Base-by-base conservation (phyloP, 2,888 invertebrate species). In the Scaptodrosophila latifasciaeformis region DNA sequence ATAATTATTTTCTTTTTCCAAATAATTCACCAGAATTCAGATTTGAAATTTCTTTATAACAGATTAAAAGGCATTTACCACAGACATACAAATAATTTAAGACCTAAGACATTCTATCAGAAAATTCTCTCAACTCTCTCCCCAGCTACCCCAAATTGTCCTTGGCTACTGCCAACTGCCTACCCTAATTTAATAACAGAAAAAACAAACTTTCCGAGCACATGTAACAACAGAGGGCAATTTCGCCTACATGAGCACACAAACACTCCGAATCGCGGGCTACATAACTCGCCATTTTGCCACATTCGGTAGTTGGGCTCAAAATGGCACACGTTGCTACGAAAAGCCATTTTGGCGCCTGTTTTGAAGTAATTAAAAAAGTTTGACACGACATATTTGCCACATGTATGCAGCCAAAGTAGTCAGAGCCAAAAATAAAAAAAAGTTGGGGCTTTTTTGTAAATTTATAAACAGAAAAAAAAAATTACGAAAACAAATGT, bases 281-380 rank as follows among this genome's bases (percentile, higher is more conserved):
- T 7, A 24, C 24, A 7, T 24, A 3, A 5, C 27, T 27, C 27
- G 5, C 5, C 9, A 27, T 6, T 27, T 27, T 27, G 27, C 9
- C 27, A 27, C n/a, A n/a, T n/a, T n/a, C n/a, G n/a, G n/a, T 27
- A 27, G 27, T 27, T 27, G 5, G 9, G 5, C 9, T 27, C 9
- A 27, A 27, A 10, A n/a, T 10, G 31, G 31, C 12, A 7, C 10
- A 31, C 6, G 9, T 9, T 27, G 27, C 27, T 9, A 27, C 27
- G 5, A 27, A 6, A 27, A 3, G 9, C 12, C 31, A 3, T 31
- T 31, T 31, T 31, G 9, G 24, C 37, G 51, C 42, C 51, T 42
- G 61, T 65, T 65, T 24, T 65, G 45, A 52, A 62, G 62, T 65
- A 65, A 65, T 65, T 65, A 65, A 65, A 65, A 65, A 65, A 65